Evolutionary conservation across 1,140 invertebrate genomes (phyloP).

Genomic region (Trinorchestia longiramus): DNA sequence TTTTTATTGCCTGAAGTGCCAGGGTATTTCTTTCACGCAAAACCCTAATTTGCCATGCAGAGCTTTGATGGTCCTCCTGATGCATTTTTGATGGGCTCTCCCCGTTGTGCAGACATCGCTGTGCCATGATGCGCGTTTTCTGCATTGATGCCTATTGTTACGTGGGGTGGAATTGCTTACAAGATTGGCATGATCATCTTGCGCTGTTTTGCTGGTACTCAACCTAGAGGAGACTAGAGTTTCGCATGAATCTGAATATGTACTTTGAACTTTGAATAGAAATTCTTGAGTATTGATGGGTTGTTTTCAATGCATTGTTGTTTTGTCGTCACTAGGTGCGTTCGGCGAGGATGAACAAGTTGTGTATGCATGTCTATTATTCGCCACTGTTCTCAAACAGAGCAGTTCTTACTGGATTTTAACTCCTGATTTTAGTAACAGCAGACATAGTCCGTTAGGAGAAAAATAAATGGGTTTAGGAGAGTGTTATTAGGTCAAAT

Average conservation of each 20-base stretch:
- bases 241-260: background rate
- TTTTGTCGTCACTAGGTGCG: background rate
- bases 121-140: background rate
- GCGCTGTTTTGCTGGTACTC: background rate
- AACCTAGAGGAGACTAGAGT: background rate
- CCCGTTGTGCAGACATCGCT: slow-evolving; percentile 26
- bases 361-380: background rate
- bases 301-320: background rate
- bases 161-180: background rate
- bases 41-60: background rate
- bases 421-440: background rate
- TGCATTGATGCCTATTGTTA: slow-evolving; percentile 2
- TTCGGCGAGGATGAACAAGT: background rate
- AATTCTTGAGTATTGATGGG: background rate
- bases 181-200: background rate
- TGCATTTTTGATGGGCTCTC: slow-evolving; percentile 16
- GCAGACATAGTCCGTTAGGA: background rate
- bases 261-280: background rate
- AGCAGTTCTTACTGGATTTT: background rate
- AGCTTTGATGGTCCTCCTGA: slow-evolving; percentile 9
- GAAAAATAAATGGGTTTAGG: background rate
- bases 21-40: background rate
- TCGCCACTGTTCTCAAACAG: background rate
- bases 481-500: too few species aligned
- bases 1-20: background rate